Evolutionary conservation across 30 jellyfish, hydroid and myxozoan species (phyloP), one percentile per base, ranked within the genome.

Genomic region (Hydra vulgaris): DNA sequence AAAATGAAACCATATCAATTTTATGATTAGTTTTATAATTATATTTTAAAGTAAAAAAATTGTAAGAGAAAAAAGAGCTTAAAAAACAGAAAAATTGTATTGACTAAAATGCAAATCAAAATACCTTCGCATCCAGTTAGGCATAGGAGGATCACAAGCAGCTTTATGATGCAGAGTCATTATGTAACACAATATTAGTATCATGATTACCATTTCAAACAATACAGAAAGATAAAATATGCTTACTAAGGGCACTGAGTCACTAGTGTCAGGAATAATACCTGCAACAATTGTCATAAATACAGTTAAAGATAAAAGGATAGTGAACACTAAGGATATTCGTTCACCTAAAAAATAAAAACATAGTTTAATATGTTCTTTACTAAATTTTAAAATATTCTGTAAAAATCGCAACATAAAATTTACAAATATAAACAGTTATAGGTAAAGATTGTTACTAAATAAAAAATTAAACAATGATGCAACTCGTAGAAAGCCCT

Each of bases 201-300:
- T 89, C 97, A 89, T 85, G 78, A 89, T 23, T 70, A 89, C 97
- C 97, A 89, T 89, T 72, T 89, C 97, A n/a, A 84, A 88, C 97
- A 89, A 85, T 7, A 95, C 89, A n/a, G 97, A 89, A 70, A 93
- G 85, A 87, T 85, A 85, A 79, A 89, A 89, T 17, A 89, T 80
- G n/a, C 95, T 91, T 0, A 89, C 96, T 61, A 89, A 77, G 7
- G 96, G 96, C 22, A 89, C 81, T 56, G 76, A 86, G 85, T 89
- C 96, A 76, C 96, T 89, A 15, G 96, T 89, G 15, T 95, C 92
- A 0, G 96, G 96, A 8, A 89, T 89, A 54, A 89, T 89, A 72
- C 84, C 96, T 17, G 96, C 96, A 3, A 89, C 96, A 24, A 89
- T 95, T 86, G 85, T 55, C 96, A 89, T 89, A 76, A 89, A 89